Evolutionary conservation across 2,888 invertebrate genomes (phyloP), one percentile per base, ranked within the genome.

Genomic region (Andrena flavipes): DNA sequence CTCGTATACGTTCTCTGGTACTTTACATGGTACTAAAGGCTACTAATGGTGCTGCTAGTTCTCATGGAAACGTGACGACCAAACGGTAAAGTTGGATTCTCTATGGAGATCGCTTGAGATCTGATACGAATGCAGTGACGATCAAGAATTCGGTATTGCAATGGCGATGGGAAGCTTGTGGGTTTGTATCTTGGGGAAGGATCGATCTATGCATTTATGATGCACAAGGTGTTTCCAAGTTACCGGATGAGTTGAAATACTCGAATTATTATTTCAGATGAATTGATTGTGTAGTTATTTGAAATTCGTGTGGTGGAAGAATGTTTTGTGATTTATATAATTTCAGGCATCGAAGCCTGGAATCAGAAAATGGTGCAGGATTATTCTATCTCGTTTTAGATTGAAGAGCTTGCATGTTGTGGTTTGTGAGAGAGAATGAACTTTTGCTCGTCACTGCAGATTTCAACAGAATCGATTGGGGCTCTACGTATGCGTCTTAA

Each of bases 1-100:
- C 79, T 79, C 26, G 49, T 49, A 54, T 60, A 69, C 63, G 51
- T 33, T 70, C 33, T 30, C 20, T 63, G 35, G 68, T 64, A 62
- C 6, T 65, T 70, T 56, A 60, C 56, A 69, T 33, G 48, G 70
- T 81, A 65, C 68, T 65, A 77, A 63, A 16, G 60, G 49, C 65
- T 71, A 70, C 35, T 54, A 49, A 77, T n/a, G 2, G 80, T 67
- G 60, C 54, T 16, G 29, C 35, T 59, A 70, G 65, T 16, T 42
- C 67, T 42, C 30, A 51, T 35, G 49, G 29, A 51, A 64, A 33
- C 20, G 60, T 16, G 35, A 29, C 20, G 42, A 20, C 30, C 51
- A 54, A 26, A n/a, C 8, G 10, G 5, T 20, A 16, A 20, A 33
- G 16, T n/a, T 16, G 20, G 20, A n/a, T 35, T 30, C 13, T 62